Percentiles rank a stretch among this genome's conserved stretches.
Evolutionary conservation across 1,140 invertebrate genomes (phyloP).

Genomic region (Sarcophaga bullata): DNA sequence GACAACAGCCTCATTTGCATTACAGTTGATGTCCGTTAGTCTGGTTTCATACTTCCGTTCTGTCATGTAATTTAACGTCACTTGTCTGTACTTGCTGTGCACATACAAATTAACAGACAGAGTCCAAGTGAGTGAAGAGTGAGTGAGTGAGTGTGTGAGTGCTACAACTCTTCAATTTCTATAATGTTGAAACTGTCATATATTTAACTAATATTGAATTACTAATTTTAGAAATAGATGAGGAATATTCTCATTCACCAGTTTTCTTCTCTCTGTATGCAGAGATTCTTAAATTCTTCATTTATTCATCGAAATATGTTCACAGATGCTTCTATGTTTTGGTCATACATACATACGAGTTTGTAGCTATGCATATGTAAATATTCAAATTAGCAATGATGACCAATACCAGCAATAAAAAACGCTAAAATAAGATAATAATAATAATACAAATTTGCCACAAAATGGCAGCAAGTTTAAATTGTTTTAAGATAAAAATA

Average conservation of each 20-base stretch:
- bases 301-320: neutral
- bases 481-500: too few relatives aligned
- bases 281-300: neutral
- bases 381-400: too few relatives aligned
- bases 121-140: neutral
- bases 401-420: too few relatives aligned
- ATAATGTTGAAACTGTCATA: neutral
- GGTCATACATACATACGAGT: too few relatives aligned
- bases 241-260: neutral
- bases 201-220: slow-evolving; percentile 10
- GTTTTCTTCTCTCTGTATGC: neutral
- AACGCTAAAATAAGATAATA: too few relatives aligned
- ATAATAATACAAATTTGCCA: too few relatives aligned
- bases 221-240: neutral
- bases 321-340: neutral
- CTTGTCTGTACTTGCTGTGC: neutral
- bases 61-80: neutral
- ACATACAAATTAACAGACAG: neutral
- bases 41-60: neutral
- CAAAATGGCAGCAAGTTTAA: too few relatives aligned
- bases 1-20: slow-evolving; percentile 1
- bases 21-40: slow-evolving; percentile 2
- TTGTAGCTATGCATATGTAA: too few relatives aligned
- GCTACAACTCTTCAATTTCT: too few relatives aligned
- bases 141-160: neutral